These are phyloP conservation scores for Morelia viridis DNA, from an alignment of 2,797 vertebrate species.

Conservation along the genomic window DNA sequence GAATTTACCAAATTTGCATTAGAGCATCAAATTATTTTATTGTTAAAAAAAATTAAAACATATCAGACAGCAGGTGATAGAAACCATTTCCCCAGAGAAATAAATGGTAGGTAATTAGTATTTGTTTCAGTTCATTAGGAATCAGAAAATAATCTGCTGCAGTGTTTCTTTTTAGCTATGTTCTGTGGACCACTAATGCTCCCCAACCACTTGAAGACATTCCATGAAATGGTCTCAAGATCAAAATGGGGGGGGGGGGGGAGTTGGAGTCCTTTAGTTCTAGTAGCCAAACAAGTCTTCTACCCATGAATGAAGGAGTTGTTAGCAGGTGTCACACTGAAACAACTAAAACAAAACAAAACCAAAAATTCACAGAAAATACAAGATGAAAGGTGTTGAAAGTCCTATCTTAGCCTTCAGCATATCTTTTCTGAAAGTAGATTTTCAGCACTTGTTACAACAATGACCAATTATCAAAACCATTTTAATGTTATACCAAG, in stretches of 20 bases:
- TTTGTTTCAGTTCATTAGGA: background rate
- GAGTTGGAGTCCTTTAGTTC: background rate
- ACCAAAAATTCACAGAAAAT: background rate
- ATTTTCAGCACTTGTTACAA: background rate
- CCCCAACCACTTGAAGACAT: background rate
- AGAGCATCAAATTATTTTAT: background rate
- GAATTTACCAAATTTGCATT: background rate
- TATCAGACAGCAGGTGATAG: background rate
- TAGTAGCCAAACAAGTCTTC: background rate
- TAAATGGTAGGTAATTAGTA: background rate
- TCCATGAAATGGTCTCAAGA: background rate
- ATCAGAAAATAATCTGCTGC: background rate
- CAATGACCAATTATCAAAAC: background rate
- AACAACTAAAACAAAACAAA: background rate
- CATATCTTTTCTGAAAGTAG: background rate
- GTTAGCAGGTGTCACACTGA: background rate
- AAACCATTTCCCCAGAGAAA: background rate
- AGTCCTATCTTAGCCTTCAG: background rate
- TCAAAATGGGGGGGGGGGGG: background rate
- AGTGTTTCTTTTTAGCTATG: background rate
- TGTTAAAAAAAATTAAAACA: background rate
- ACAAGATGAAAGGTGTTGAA: background rate
- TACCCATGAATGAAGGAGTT: background rate
- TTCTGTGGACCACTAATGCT: background rate
- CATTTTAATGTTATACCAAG: background rate